Conservation (phyloP, 2,888 invertebrate species). For the Aporophyla lueneburgensis region DNA sequence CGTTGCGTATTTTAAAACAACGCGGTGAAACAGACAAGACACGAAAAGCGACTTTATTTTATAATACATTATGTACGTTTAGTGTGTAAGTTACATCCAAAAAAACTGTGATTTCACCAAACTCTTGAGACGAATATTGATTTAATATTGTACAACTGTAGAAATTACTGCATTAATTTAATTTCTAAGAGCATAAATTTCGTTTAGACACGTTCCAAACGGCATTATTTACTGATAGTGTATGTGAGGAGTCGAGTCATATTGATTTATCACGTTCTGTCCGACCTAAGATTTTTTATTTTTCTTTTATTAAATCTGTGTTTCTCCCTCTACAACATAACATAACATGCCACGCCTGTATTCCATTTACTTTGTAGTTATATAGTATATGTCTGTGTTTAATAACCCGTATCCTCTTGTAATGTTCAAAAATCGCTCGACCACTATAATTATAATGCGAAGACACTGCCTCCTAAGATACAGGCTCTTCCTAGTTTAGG, state of each 20-base stretch:
- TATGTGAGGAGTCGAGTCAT: not conserved
- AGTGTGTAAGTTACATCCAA: not conserved
- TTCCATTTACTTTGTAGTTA: too few species aligned
- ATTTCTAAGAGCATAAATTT: not conserved
- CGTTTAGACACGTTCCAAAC: slow-evolving; percentile 19
- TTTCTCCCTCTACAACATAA: not conserved
- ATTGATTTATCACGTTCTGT: slow-evolving; percentile 34
- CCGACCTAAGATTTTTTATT: not conserved
- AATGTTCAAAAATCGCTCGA: too few species aligned
- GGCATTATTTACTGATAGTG: not conserved
- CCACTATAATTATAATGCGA: too few species aligned
- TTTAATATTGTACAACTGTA: not conserved
- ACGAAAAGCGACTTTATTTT: too few species aligned
- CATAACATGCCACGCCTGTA: not conserved
- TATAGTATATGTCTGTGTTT: too few species aligned
- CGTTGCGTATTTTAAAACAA: too few species aligned
- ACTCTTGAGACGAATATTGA: not conserved
- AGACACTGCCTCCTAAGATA: too few species aligned
- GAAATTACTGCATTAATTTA: not conserved
- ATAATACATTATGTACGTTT: too few species aligned
- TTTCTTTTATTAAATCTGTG: not conserved
- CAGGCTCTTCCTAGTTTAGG: too few species aligned
- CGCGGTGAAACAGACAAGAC: too few species aligned
- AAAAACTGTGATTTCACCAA: not conserved
- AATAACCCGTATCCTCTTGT: too few species aligned